Evolutionary conservation across 2,113 vertebrate genomes (phyloP).

Genomic region (Microtus oregoni): DNA sequence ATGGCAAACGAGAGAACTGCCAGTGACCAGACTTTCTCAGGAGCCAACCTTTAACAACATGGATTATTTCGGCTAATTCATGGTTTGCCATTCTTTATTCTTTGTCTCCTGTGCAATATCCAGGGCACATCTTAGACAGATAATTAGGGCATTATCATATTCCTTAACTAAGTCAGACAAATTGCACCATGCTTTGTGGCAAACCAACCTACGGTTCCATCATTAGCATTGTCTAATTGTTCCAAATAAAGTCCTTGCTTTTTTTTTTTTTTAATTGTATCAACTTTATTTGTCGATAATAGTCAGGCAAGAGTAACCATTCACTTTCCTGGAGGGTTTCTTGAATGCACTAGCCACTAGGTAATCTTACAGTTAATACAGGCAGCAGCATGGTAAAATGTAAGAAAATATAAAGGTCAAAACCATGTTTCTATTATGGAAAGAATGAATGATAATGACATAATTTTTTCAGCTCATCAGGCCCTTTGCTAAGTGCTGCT

Average conservation of each 20-base stretch:
- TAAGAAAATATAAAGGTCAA: conserved; percentile 92
- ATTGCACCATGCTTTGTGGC: conserved; percentile 78
- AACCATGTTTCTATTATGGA: conserved; percentile 90
- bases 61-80: conserved; percentile 87
- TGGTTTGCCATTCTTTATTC: conserved; percentile 83
- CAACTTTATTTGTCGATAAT: conserved; percentile 84
- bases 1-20: conserved; percentile 84
- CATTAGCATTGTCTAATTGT: conserved; percentile 87
- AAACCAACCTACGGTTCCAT: conserved; percentile 79
- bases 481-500: conserved; percentile 91
- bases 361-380: conserved; percentile 87
- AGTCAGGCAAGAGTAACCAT: conserved; percentile 64
- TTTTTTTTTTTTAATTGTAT: conserved; percentile 83
- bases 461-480: conserved; percentile 93
- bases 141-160: conserved; percentile 89
- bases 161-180: conserved; percentile 86
- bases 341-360: conserved; percentile 84
- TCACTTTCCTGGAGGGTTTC: conserved; percentile 66
- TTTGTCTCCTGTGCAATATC: conserved; percentile 83
- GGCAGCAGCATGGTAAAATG: conserved; percentile 84
- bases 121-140: conserved; percentile 83
- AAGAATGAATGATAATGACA: conserved; percentile 93
- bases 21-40: conserved; percentile 82
- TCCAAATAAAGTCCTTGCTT: conserved; percentile 80
- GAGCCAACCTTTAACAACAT: conserved; percentile 84